A percentile compares a stretch with the other conserved stretches of the same genome.
Conservation (phyloP, 2,888 invertebrate species). For the Erebia epiphron region DNA sequence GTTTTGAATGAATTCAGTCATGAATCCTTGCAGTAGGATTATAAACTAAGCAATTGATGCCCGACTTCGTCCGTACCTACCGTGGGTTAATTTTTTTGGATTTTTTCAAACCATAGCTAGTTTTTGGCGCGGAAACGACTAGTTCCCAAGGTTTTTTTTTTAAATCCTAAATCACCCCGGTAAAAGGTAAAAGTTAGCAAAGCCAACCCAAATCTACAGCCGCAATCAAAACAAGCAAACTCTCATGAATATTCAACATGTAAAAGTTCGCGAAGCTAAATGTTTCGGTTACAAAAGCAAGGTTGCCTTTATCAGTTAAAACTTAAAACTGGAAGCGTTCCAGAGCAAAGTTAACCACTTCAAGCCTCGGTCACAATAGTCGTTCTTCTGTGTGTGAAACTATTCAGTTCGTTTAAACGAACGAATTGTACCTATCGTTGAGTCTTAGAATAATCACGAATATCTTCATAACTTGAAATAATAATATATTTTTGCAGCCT, state of each 20-base stretch:
- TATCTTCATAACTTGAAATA: too few species aligned
- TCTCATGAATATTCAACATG: conserved; percentile 14
- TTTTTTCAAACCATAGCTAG: too few species aligned
- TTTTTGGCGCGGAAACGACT: too few species aligned
- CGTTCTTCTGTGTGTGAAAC: not conserved
- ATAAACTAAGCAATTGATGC: too few species aligned
- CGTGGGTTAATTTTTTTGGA: too few species aligned
- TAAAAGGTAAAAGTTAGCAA: not conserved
- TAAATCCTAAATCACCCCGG: not conserved
- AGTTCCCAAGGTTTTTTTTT: too few species aligned
- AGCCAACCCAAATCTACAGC: not conserved
- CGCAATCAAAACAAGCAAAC: conserved; percentile 1
- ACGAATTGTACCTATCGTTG: not conserved
- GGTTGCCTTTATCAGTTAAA: conserved; percentile 14
- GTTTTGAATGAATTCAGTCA: too few species aligned
- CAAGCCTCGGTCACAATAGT: conserved; percentile 6
- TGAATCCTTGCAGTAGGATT: too few species aligned
- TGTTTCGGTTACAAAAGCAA: conserved; percentile 19
- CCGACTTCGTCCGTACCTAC: too few species aligned
- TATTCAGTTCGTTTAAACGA: not conserved
- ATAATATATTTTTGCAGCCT: not conserved
- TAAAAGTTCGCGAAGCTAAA: conserved; percentile 13
- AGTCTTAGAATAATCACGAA: not conserved
- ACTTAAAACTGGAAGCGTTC: conserved; percentile 21
- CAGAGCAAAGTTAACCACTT: conserved; percentile 17